Evolutionary conservation across 2,888 invertebrate species (phyloP), one percentile per base, ranked within the genome.

Genomic region (Dysmachus trigonus): DNA sequence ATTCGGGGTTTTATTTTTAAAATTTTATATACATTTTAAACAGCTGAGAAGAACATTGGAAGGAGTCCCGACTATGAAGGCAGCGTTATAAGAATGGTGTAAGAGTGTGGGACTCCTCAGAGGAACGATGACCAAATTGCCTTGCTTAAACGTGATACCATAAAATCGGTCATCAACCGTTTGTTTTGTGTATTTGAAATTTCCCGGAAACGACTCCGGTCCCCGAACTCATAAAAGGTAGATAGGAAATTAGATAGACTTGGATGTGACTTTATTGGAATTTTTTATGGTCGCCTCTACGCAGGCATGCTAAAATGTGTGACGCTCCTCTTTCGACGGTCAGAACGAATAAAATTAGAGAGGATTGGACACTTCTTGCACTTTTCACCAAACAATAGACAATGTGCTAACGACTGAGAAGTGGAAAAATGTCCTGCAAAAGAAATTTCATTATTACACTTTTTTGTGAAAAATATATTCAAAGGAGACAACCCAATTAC

Each of bases 131-230:
- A 31, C 41, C 85, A 72, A 85, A 85, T 51, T 85, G 30, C 76
- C 35, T 27, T 35, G 18, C 41, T 35, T 35, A 47, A 85, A 85
- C 85, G 85, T 85, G 85, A 85, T 85, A 73, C 74, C 85, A 85
- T 85, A 85, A 85, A 85, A 71, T 31, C 72, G 71, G 72, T 35
- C 84, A 84, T 84, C 84, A 84, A 84, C 84, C 71, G 72, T 84
- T 84, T 84, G 84, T 84, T 84, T 84, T 71, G 84, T 84, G 35
- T 84, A 84, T 84, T 71, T 84, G 71, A 84, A 84, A 84, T 84
- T 84, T 84, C 84, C 73, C 71, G 31, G 84, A 84, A 72, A 18
- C 84, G 53, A 13, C 71, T 71, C 38, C 31, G 62, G 53, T 71
- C 71, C 31, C 30, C 13, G 18, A 13, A 4, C 71, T 85, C 73